Conservation (phyloP, 2,113 vertebrate species). For the Aythya baeri region DNA sequence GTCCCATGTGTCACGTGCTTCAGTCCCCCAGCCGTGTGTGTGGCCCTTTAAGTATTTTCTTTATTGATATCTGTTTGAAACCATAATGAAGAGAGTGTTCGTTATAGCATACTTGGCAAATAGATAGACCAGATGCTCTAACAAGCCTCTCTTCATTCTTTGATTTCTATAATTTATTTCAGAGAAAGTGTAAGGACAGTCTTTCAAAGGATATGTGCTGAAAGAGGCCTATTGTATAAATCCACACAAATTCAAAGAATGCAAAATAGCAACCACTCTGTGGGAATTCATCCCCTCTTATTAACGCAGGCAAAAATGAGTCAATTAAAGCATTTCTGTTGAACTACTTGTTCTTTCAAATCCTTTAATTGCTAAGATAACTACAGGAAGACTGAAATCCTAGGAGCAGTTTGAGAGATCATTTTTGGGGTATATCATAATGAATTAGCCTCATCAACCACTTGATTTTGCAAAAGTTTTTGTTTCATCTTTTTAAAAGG, state of each 20-base stretch:
- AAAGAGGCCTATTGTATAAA: conserved; percentile 56
- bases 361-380: conserved; percentile 21
- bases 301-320: conserved; percentile 39
- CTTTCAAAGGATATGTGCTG: conserved; percentile 3
- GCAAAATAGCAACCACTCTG: neutral
- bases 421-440: neutral
- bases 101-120: neutral
- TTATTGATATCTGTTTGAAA: neutral
- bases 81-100: neutral
- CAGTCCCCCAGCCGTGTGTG: neutral
- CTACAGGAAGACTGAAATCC: neutral
- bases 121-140: neutral
- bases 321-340: conserved; percentile 46
- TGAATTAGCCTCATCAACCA: neutral
- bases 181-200: conserved; percentile 27
- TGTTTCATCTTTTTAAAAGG: conserved; percentile 14
- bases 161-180: neutral
- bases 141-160: neutral
- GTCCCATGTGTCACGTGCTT: neutral
- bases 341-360: conserved; percentile 29
- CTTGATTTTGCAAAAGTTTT: neutral
- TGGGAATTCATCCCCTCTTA: conserved; percentile 40
- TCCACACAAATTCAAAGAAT: conserved; percentile 39
- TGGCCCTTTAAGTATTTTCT: neutral
- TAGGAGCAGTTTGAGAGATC: neutral